These are phyloP conservation scores for Eupithecia centaureata DNA, from an alignment of 2,888 invertebrate genomes.

Conservation along the genomic window DNA sequence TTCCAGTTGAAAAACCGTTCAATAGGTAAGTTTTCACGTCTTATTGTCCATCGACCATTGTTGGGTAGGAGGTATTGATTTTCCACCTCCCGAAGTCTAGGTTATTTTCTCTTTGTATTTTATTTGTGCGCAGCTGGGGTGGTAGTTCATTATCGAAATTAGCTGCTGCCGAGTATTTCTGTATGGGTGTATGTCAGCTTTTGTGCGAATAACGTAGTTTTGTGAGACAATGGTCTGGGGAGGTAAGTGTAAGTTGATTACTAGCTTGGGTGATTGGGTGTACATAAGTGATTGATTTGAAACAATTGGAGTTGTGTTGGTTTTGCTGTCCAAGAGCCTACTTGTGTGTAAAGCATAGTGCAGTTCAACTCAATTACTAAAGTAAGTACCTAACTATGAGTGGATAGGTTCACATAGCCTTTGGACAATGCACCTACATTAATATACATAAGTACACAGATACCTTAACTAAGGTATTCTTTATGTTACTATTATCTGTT, in stretches of 20 bases:
- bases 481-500: neutral
- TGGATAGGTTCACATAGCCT: neutral
- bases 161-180: slow-evolving; percentile 57
- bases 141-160: slow-evolving; percentile 70
- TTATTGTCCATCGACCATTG: slow-evolving; percentile 62
- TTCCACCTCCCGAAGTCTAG: slow-evolving; percentile 74
- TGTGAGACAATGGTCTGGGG: slow-evolving; percentile 31
- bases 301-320: neutral
- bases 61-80: slow-evolving; percentile 75
- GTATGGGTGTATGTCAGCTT: slow-evolving; percentile 66
- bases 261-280: neutral
- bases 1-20: slow-evolving; percentile 73
- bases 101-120: slow-evolving; percentile 77
- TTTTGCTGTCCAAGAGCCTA: neutral
- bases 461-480: neutral
- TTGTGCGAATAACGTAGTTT: slow-evolving; percentile 62
- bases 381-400: neutral
- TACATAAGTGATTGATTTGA: slow-evolving; percentile 1
- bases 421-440: neutral
- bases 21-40: slow-evolving; percentile 70
- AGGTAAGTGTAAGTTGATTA: slow-evolving; percentile 24
- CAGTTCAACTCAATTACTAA: neutral
- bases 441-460: neutral
- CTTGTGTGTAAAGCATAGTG: neutral
- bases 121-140: slow-evolving; percentile 60